A percentile compares a stretch with the other conserved stretches of the same genome.
Evolutionary conservation across 2,888 invertebrate species (phyloP).

Genomic region (Dicyrtoma fusca): DNA sequence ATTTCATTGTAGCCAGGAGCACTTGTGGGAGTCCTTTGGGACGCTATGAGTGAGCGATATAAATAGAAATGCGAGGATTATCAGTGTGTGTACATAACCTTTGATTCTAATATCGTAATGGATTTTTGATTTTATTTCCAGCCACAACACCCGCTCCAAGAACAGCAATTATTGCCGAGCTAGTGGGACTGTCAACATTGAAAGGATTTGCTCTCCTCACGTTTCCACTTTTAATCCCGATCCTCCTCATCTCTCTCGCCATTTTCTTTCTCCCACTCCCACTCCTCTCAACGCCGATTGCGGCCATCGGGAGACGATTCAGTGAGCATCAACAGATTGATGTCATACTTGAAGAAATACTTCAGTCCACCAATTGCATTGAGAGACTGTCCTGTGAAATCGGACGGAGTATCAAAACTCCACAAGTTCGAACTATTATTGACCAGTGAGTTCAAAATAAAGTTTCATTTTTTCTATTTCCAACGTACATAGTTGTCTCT

Average conservation of each 20-base stretch:
- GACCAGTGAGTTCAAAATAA: slow-evolving; percentile 29
- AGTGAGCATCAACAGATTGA: slow-evolving; percentile 26
- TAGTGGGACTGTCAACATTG: slow-evolving; percentile 12
- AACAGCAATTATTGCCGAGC: slow-evolving; percentile 24
- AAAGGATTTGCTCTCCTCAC: slow-evolving; percentile 22
- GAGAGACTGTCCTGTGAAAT: slow-evolving; percentile 36
- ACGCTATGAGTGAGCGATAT: too few relatives aligned
- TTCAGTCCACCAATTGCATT: slow-evolving; percentile 28
- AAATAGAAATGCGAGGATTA: too few relatives aligned
- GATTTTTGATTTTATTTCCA: slow-evolving; percentile 1
- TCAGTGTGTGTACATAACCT: too few relatives aligned
- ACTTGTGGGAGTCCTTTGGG: too few relatives aligned
- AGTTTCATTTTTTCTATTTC: slow-evolving; percentile 1
- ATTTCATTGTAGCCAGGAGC: too few relatives aligned
- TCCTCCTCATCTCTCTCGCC: neutral
- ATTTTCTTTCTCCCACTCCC: slow-evolving; percentile 26
- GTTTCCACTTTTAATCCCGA: slow-evolving; percentile 27
- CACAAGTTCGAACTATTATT: slow-evolving; percentile 28
- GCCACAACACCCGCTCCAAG: slow-evolving; percentile 7
- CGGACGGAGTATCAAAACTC: slow-evolving; percentile 22
- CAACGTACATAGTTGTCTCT: neutral
- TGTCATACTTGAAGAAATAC: slow-evolving; percentile 22
- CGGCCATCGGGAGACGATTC: slow-evolving; percentile 21
- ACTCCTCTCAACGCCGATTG: slow-evolving; percentile 7
- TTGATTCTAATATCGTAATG: neutral